Conservation (phyloP, 2,113 vertebrate species). For the Pelecanoides urinatrix region DNA sequence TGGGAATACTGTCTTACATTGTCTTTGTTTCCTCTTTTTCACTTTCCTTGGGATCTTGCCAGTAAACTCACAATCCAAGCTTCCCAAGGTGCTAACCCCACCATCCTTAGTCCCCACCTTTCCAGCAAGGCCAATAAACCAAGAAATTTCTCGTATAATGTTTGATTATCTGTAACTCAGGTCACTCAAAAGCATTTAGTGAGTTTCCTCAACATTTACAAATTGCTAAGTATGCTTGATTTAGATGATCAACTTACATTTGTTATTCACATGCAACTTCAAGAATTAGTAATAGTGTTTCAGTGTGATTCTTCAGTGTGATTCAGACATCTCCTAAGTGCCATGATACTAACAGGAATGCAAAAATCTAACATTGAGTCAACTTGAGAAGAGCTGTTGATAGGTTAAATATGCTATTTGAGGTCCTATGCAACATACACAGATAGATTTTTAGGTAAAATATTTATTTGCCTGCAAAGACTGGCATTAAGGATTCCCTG, state of each 20-base stretch:
- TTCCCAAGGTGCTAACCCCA: neutral
- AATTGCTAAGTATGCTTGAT: neutral
- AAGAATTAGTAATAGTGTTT: neutral
- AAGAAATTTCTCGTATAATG: neutral
- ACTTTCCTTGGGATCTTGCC: neutral
- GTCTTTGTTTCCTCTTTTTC: neutral
- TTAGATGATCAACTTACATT: neutral
- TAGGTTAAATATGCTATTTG: neutral
- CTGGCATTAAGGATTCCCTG: neutral
- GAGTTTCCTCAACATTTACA: neutral
- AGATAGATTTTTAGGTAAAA: neutral
- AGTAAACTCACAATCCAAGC: neutral
- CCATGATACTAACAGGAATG: neutral
- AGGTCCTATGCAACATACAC: neutral
- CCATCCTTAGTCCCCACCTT: neutral
- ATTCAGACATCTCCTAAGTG: neutral
- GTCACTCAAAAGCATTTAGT: neutral
- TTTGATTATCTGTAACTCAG: neutral
- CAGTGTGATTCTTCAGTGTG: neutral
- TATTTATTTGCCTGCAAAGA: neutral
- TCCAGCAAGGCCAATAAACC: neutral
- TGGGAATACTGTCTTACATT: neutral
- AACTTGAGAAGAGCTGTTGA: neutral
- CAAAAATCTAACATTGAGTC: neutral
- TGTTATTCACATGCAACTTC: conserved; percentile 41